Base-by-base conservation (phyloP, 2,797 vertebrate species). In the Manis pentadactyla region DNA sequence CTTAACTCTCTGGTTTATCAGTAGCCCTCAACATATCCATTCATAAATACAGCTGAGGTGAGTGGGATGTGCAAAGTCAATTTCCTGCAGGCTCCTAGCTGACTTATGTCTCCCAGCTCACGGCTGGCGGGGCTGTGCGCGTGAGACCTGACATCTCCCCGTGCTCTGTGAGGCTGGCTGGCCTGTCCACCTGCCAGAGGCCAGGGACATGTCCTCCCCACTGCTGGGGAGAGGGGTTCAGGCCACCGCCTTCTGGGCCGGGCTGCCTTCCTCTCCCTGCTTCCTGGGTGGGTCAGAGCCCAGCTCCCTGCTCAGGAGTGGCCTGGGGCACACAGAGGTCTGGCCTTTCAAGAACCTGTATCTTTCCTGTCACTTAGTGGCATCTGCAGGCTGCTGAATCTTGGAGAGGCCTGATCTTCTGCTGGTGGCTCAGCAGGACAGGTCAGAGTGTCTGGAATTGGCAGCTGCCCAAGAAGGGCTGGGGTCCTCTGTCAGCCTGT, bases 241-340 rank as follows among this genome's bases (percentile, higher is more conserved):
- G 55, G 25, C 10, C 37, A 25, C 13, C 59, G 63, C 46, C 23
- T 49, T 88, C 37, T 39, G 61, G 11, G 10, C 0, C 25, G 23
- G 21, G 49, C 21, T 59, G 34, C 15, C 53, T 85, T 75, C 34
- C 19, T 71, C 15, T 19, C 5, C 42, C 27, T 53, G 39, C 31
- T 71, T 1, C 7, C 18, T 78, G 14, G 18, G 53, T 59, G 51
- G 4, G 5, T 17, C 21, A 34, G 59, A 71, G 3, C 17, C 11
- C 3, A n/a, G 63, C 29, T 1, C 4, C 18, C 71, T 61, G 39
- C 11, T 14, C 1, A 9, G 59, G 27, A 37, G 25, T 63, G 25
- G 3, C 7, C 2, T 4, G 17, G n/a, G 55, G 5, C 3, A 0
- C 12, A 25, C 10, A 14, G n/a, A n/a, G 17, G 8, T 27, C 63